phyloP scores from a whole-genome alignment of 1,140 invertebrate species.

The Pollicipes pollicipes region DNA sequence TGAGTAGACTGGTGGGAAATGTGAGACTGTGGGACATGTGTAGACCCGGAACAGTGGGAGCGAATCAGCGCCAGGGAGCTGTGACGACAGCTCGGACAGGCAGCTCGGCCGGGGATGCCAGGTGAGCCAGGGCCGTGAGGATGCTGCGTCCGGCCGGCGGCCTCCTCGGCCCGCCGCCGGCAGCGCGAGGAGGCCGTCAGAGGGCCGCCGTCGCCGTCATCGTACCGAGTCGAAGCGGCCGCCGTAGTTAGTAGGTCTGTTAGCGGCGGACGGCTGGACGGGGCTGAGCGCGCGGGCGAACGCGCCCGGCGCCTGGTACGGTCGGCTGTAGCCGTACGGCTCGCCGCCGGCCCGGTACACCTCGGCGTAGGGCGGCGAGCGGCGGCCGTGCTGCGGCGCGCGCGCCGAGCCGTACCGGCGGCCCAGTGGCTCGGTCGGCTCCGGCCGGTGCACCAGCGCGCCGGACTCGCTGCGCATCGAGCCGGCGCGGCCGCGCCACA shows the following conservation, averaged over 20 bases:
- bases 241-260: not conserved
- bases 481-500: not conserved
- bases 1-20: too few relatives aligned
- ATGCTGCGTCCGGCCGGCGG: too few relatives aligned
- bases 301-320: not conserved
- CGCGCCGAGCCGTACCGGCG: not conserved
- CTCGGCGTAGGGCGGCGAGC: not conserved
- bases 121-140: not conserved
- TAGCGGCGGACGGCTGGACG: not conserved
- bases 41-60: too few relatives aligned
- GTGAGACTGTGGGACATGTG: too few relatives aligned
- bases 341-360: too few relatives aligned
- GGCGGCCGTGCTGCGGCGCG: not conserved
- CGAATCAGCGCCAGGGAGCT: too few relatives aligned
- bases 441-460: too few relatives aligned
- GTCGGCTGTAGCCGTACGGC: not conserved
- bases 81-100: too few relatives aligned
- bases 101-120: too few relatives aligned
- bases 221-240: not conserved
- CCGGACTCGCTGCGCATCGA: not conserved
- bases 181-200: too few relatives aligned
- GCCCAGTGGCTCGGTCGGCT: not conserved
- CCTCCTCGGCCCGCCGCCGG: too few relatives aligned
- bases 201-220: too few relatives aligned
- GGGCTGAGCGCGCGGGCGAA: not conserved